phyloP scores from a whole-genome alignment of 2,113 vertebrate species.

The Myotis lucifugus region DNA sequence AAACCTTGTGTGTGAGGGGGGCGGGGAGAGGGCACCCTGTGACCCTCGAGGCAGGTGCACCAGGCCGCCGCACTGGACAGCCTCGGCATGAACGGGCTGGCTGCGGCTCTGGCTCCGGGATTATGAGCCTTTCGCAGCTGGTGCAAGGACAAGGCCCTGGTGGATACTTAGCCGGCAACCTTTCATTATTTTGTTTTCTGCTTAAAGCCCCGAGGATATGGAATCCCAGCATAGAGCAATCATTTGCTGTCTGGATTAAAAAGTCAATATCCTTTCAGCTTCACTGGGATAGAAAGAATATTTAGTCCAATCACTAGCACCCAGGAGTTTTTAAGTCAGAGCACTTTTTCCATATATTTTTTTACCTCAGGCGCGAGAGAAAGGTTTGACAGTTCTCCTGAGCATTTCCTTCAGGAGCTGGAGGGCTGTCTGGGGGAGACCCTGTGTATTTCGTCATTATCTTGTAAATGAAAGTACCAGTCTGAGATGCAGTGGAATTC shows the following conservation, averaged over 20 bases:
- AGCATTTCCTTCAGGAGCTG: neutral
- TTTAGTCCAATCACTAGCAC: neutral
- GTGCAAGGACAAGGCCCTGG: neutral
- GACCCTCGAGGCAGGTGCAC: neutral
- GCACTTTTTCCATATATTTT: neutral
- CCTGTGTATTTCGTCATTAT: neutral
- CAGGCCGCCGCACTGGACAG: accelerated
- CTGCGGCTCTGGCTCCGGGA: accelerated
- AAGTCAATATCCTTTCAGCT: neutral
- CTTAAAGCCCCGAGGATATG: neutral
- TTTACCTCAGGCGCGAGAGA: neutral
- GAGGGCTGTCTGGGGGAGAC: neutral
- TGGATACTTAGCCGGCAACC: neutral
- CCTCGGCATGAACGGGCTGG: neutral
- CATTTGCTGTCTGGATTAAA: constrained; percentile 51
- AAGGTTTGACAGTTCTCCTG: neutral
- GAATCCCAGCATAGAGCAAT: neutral
- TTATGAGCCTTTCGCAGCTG: neutral
- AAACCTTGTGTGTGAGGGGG: neutral
- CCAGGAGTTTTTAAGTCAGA: neutral
- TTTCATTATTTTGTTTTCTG: constrained; percentile 45
- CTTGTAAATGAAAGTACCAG: neutral
- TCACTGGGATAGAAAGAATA: neutral
- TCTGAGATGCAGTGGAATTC: neutral
- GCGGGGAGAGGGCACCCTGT: accelerated